Evolutionary conservation across 2,888 invertebrate species (phyloP), one percentile per base, ranked within the genome.

Genomic region (Uropetala carovei): DNA sequence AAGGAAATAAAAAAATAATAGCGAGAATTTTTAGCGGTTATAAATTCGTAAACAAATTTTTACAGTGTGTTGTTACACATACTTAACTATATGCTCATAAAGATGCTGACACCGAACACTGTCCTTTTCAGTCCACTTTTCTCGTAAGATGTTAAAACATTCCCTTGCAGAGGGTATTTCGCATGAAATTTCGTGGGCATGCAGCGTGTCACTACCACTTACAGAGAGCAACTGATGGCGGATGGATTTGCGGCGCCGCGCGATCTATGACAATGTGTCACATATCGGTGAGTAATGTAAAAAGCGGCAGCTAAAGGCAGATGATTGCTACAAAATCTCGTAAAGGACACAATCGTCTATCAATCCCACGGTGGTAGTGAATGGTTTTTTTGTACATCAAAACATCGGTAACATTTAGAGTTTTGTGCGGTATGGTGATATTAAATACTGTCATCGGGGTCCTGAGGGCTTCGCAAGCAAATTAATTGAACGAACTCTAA

Each of bases 381-480:
- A n/a, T 75, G 75, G 75, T 75, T 75, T 75, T 75, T 75, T 75
- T 75, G 27, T 75, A 75, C 27, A 14, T 75, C 75, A 4, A 75
- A n/a, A 75, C 14, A 18, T 10, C 14, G 75, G 9, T 10, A 10
- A 75, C 11, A 22, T 75, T 18, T 1, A 75, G 27, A 75, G 10
- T 10, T 10, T 75, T 18, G 0, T 4, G n/a, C 0, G 0, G 14
- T 4, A n/a, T 75, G 75, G 14, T 75, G n/a, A 10, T 75, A 75
- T 75, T 4, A n/a, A 14, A n/a, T 27, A n/a, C 75, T 75, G n/a
- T 75, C 75, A 8, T 75, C 10, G 4, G 75, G 27, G 18, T n/a
- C 10, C 0, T 10, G 2, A 75, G 18, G 18, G 18, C n/a, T 4
- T 75, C 10, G 27, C 14, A 75, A 9, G 10, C 11, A 22, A 18